A percentile compares a stretch with the other conserved stretches of the same genome.
These are phyloP conservation scores for Pseudomyrmex cubaensis DNA, from an alignment of 1,140 invertebrate species.

Conservation along the genomic window DNA sequence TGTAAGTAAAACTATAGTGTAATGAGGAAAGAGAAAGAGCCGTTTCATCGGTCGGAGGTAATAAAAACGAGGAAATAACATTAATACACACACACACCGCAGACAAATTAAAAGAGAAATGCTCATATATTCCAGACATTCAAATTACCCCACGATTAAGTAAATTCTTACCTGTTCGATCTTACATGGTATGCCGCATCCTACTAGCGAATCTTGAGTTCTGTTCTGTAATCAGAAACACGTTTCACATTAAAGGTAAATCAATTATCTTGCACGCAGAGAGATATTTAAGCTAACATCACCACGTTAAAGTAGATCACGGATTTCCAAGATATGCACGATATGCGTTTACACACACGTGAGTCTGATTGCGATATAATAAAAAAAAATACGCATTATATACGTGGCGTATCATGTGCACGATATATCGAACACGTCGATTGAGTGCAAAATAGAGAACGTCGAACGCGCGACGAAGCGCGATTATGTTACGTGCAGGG, in stretches of 20 bases:
- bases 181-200: slow-evolving; percentile 88
- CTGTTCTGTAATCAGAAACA: slow-evolving; percentile 86
- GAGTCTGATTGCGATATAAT: neutral
- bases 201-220: slow-evolving; percentile 87
- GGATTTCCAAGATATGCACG: neutral
- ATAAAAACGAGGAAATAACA: too few relatives aligned
- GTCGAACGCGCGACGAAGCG: slow-evolving; percentile 3
- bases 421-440: slow-evolving; percentile 1
- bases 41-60: too few relatives aligned
- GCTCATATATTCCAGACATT: neutral
- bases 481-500: slow-evolving; percentile 62
- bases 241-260: neutral
- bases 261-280: neutral
- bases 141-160: neutral
- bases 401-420: neutral
- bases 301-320: neutral
- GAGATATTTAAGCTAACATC: neutral
- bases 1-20: too few relatives aligned
- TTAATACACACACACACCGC: too few relatives aligned
- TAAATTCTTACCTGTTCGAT: slow-evolving; percentile 84
- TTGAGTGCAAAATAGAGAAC: neutral
- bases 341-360: too few relatives aligned
- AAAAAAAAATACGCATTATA: neutral
- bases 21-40: too few relatives aligned
- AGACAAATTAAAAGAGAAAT: neutral